Evolutionary conservation across 2,797 vertebrate genomes (phyloP), one percentile per base, ranked within the genome.

Genomic region (Amazona ochrocephala): DNA sequence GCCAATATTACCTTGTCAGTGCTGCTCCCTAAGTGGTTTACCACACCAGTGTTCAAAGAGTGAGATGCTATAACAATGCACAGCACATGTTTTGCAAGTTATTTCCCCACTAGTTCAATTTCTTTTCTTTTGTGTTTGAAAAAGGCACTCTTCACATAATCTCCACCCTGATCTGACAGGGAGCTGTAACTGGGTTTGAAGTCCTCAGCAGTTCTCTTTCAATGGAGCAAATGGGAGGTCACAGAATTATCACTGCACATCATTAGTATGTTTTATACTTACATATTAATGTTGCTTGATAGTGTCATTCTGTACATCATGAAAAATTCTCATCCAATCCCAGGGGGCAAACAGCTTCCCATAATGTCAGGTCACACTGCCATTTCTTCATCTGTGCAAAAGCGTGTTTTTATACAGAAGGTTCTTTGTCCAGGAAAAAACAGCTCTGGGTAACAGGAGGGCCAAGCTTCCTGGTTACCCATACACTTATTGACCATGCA

Each of bases 401-500:
- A 79, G 7, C 0, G 0, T n/a, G 32, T 5, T 72, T 82, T 93
- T 88, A 32, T 37, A 61, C 9, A 30, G 71, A 80, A 29, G 66
- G 15, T 81, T 66, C 73, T 90, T 60, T 20, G 19, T 74, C 54
- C 47, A 68, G 90, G 56, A 74, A 91, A 67, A 86, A 91, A n/a
- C n/a, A 87, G 29, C 29, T 91, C 71, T 75, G 79, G 16, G 45
- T 79, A 89, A 81, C 27, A 64, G 54, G 72, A 92, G 74, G 71
- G 60, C 82, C 80, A 90, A 66, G 82, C 48, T 96, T 96, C 89
- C 94, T 96, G 91, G 87, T 91, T 94, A 91, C 93, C 86, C 77
- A 22, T 85, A 68, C 37, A 27, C 54, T 91, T 94, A 95, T 67
- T 95, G 97, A 94, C 96, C 86, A 70, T 88, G 83, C 27, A 88